Evolutionary conservation across 30 jellyfish, hydroid and myxozoan species (phyloP), one percentile per base, ranked within the genome.

Genomic region (Nemopilema nomurai): DNA sequence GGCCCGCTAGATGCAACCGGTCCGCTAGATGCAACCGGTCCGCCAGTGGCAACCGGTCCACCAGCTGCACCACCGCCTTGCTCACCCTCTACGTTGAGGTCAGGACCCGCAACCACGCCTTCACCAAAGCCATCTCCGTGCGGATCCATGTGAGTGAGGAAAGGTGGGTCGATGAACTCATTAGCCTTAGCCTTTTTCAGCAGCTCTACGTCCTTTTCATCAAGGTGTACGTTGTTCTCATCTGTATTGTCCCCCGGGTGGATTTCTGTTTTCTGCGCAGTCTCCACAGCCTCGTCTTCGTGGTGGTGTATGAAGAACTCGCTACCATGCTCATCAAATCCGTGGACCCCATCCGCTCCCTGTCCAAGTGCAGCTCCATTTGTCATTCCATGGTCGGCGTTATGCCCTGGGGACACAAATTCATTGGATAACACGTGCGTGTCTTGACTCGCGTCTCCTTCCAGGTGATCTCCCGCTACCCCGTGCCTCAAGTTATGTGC

Each of bases 101-200:
- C 94, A 13, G 88, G 88, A 23, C 94, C 94, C 1, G 76, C 82
- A 8, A 85, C 88, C 8, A 85, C 94, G 16, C 94, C 88, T 51
- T 74, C 94, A 8, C 94, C 94, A 25, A 63, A 85, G 4, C 94
- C 94, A 66, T 85, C 94, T 1, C 94, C 94, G 49, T 76, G 94
- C 16, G 86, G 81, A 66, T 85, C 94, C 21, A 29, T 18, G 53
- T 85, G 94, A 8, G 77, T 68, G 27, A 85, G 69, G 30, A 57
- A 85, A 7, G 89, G 84, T 7, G 94, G 94, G 28, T 85, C 94
- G 26, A 85, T 76, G 1, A 74, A 3, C 49, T 85, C 94, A 65
- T 67, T 85, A 19, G 67, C 76, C 19, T 67, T 62, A 16, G 88
- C 89, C 51, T 83, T 83, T 62, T 83, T 83, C 24, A 53, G 8